Percentiles rank a stretch among this genome's conserved stretches.
Conservation (phyloP, 2,113 vertebrate genomes). For the Cyprinodon brontotheroides region DNA sequence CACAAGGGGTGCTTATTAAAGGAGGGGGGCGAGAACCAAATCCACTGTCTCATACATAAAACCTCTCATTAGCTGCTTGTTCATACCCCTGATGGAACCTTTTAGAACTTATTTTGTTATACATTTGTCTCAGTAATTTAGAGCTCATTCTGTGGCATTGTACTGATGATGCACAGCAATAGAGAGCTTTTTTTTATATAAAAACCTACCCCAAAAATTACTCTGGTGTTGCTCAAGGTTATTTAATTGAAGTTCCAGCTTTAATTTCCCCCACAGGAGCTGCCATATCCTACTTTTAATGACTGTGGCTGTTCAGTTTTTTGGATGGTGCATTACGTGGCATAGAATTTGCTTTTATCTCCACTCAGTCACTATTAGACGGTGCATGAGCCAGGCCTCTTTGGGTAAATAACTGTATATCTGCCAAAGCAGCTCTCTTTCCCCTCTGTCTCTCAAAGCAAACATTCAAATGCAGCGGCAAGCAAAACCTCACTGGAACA, state of each 20-base stretch:
- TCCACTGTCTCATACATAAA: constrained; percentile 35
- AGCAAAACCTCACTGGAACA: constrained; percentile 57
- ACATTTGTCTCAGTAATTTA: constrained; percentile 22
- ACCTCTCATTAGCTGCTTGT: constrained; percentile 49
- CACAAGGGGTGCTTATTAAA: constrained; percentile 56
- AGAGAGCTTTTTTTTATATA: constrained; percentile 29
- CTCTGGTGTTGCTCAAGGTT: constrained; percentile 4
- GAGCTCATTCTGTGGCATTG: constrained; percentile 51
- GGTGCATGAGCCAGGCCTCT: constrained; percentile 46
- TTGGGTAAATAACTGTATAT: constrained; percentile 61
- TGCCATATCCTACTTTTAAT: constrained; percentile 8
- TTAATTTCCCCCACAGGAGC: constrained; percentile 15
- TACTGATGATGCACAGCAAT: constrained; percentile 33
- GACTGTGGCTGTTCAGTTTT: constrained; percentile 15
- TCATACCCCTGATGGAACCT: constrained; percentile 38
- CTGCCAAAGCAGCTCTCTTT: constrained; percentile 60
- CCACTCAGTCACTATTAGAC: constrained; percentile 47
- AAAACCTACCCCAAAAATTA: constrained; percentile 30
- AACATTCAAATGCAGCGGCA: constrained; percentile 62
- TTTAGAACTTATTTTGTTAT: constrained; percentile 22
- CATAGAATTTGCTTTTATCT: constrained; percentile 49
- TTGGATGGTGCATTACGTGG: constrained; percentile 11
- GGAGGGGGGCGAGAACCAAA: constrained; percentile 18
- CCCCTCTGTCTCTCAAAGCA: constrained; percentile 59
- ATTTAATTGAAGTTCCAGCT: constrained; percentile 3